Percentiles rank a stretch among this genome's conserved stretches.
Conservation (phyloP, 2,888 invertebrate species). For the Gymnocheta viridis region DNA sequence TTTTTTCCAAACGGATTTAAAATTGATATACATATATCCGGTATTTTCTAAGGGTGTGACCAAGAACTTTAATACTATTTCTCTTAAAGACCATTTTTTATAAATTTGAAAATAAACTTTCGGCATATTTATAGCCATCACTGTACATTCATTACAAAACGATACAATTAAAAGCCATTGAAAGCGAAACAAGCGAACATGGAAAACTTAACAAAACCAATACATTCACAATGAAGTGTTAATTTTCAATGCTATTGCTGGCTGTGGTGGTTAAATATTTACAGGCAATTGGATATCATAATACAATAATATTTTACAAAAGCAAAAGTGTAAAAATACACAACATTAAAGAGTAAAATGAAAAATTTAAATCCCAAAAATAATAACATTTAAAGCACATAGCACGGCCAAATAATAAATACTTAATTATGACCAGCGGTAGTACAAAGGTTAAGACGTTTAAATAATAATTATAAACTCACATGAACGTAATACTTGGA, state of each 20-base stretch:
- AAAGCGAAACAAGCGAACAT: conserved; percentile 4
- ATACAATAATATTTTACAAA: conserved; percentile 4
- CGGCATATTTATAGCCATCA: background rate
- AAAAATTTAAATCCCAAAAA: background rate
- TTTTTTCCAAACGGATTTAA: too few species aligned
- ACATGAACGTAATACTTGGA: background rate
- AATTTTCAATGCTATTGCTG: background rate
- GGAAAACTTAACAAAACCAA: conserved; percentile 44
- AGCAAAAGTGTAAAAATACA: conserved; percentile 31
- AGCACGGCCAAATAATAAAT: background rate
- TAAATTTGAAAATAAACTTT: background rate
- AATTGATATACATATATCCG: too few species aligned
- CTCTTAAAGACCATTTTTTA: too few species aligned
- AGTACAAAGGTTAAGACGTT: conserved; percentile 18
- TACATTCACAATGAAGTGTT: conserved; percentile 44
- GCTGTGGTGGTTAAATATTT: background rate
- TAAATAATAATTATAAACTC: background rate
- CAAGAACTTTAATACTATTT: too few species aligned
- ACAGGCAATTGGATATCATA: background rate
- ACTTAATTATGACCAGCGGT: conserved; percentile 18
- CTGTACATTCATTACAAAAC: conserved; percentile 33
- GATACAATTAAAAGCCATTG: conserved; percentile 46
- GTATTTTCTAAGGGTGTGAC: too few species aligned
- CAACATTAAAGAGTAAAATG: too few species aligned
- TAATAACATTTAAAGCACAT: too few species aligned